Conservation (phyloP, 2,888 invertebrate genomes). For the Agriopis marginaria region DNA sequence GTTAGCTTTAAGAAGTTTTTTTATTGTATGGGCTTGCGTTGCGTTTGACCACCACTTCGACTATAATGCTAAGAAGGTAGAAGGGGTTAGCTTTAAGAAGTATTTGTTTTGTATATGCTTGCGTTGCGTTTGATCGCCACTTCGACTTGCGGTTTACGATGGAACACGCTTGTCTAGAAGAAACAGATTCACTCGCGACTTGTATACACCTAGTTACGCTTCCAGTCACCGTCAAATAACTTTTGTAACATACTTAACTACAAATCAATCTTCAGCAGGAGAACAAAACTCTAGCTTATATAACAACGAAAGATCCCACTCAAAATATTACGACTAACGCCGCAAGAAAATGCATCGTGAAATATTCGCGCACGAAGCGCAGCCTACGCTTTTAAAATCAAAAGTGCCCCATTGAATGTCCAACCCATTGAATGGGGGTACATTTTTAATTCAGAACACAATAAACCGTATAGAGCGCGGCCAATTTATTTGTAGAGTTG, state of each 20-base stretch:
- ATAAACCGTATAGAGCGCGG: conserved; percentile 62
- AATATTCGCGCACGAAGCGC: conserved; percentile 38
- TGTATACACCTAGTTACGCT: no score
- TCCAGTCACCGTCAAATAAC: no score
- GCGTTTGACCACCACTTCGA: no score
- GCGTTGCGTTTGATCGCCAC: no score
- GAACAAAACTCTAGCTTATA: neutral
- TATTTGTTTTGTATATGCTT: neutral
- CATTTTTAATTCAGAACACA: conserved; percentile 77
- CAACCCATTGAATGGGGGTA: conserved; percentile 75
- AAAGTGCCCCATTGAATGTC: conserved; percentile 46
- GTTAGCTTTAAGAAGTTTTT: neutral
- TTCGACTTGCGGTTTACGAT: no score
- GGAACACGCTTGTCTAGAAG: no score
- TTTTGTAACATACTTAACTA: no score
- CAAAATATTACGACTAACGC: conserved; percentile 9
- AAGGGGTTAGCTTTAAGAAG: neutral
- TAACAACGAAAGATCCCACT: neutral
- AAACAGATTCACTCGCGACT: no score
- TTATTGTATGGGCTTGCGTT: no score
- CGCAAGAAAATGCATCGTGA: conserved; percentile 16
- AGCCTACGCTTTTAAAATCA: conserved; percentile 64
- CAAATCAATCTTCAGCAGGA: neutral
- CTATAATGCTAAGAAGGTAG: neutral
- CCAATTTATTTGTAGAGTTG: neutral